Base-by-base conservation (phyloP, 1,140 invertebrate species). In the Bradynema listronoti region DNA sequence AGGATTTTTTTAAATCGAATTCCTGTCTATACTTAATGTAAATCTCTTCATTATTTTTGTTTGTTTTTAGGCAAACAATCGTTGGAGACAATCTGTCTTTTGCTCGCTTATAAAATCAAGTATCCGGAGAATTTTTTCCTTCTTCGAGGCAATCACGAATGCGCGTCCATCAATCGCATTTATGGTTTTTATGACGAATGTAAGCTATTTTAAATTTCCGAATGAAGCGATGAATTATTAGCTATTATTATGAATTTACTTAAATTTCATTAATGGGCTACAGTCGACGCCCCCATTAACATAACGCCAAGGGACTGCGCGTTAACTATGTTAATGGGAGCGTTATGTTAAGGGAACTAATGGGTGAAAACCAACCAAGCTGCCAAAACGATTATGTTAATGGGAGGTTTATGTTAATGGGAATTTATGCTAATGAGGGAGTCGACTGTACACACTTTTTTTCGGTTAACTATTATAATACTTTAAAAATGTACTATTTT, bases 181-280 rank as follows among this genome's bases (percentile, higher is more conserved):
- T 84, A 84, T 74, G 83, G 83, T 95, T 93, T 94, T 82, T 94
- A 93, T 79, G 90, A 94, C 78, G 91, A 93, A 82, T 94, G 92
- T 47, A 22, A 47, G 22, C 29, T 19, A 7, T 22, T 47, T 9
- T 47, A 39, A 39, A 39, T 39, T 39, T 11, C 19, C 19, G 19
- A 11, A 39, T 19, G 11, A 39, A 39, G 19, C 11, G 36, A 11
- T 39, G 36, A n/a, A n/a, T n/a, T n/a, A n/a, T n/a, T n/a, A n/a
- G n/a, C n/a, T n/a, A n/a, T n/a, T n/a, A n/a, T n/a, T n/a, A n/a
- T n/a, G n/a, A n/a, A n/a, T n/a, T n/a, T n/a, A n/a, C n/a, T n/a
- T n/a, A n/a, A n/a, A n/a, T n/a, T n/a, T n/a, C n/a, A n/a, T n/a
- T n/a, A n/a, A n/a, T n/a, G n/a, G n/a, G n/a, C n/a, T n/a, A n/a